Evolutionary conservation across 2,113 vertebrate species (phyloP).

Genomic region (Pomatorhinus ruficollis): DNA sequence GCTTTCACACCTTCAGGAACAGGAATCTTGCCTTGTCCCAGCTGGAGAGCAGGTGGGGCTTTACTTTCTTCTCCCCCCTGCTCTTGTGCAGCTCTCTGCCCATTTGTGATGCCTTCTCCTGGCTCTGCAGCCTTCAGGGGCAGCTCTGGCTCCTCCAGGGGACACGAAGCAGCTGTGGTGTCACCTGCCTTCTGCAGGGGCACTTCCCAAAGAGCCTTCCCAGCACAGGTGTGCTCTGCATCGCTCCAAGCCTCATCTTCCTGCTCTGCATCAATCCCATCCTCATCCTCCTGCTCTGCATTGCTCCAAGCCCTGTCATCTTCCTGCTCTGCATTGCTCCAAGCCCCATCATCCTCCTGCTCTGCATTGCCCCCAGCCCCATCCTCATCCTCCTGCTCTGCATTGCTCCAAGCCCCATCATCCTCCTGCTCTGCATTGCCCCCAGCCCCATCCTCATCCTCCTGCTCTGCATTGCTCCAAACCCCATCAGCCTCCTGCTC

Average conservation of each 20-base stretch:
- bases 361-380: no score
- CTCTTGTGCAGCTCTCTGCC: neutral
- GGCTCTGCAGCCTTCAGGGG: neutral
- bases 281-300: neutral
- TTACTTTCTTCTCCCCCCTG: neutral
- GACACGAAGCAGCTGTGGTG: neutral
- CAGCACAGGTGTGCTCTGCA: neutral
- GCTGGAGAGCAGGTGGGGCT: neutral
- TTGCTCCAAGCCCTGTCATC: neutral
- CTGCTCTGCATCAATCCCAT: no score
- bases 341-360: no score
- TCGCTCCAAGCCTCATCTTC: no score
- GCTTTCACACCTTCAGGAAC: fast-evolving
- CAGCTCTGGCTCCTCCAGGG: neutral
- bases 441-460: no score
- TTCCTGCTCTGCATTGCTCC: neutral
- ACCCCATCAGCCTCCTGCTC: no score
- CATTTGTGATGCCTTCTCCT: fast-evolving
- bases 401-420: neutral
- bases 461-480: no score
- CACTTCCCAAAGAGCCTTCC: neutral
- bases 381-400: neutral
- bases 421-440: no score
- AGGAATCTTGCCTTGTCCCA: neutral
- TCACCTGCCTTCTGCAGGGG: neutral